Percentiles rank a stretch among this genome's conserved stretches.
Conservation (phyloP, 2,888 invertebrate genomes). For the Galerucella nymphaeae region DNA sequence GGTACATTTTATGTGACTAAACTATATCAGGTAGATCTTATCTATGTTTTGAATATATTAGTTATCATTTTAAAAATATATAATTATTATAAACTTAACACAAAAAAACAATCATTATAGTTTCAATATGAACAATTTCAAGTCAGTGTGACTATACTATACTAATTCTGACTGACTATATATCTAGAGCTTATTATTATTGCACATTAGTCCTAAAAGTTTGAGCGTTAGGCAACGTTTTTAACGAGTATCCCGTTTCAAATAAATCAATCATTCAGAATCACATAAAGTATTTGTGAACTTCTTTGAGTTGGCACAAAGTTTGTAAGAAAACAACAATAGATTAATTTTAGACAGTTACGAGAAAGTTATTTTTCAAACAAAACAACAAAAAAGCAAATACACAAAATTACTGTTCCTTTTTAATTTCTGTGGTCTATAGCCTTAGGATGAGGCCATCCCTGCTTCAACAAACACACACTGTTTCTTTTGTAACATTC, state of each 20-base stretch:
- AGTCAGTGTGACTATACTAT: slow-evolving; percentile 52
- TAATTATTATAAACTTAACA: slow-evolving; percentile 32
- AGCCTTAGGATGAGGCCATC: no score
- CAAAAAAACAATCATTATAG: slow-evolving; percentile 31
- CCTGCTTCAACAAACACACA: no score
- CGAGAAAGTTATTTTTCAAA: neutral
- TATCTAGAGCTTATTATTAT: slow-evolving; percentile 50
- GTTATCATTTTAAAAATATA: slow-evolving; percentile 21
- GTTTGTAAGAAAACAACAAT: neutral
- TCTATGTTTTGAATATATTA: slow-evolving; percentile 29
- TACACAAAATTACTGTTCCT: no score
- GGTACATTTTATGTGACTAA: slow-evolving; percentile 37
- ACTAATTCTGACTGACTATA: slow-evolving; percentile 39
- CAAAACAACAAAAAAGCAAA: no score
- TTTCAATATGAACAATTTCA: slow-evolving; percentile 42
- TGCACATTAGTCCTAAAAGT: slow-evolving; percentile 48
- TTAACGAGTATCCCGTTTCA: slow-evolving; percentile 7
- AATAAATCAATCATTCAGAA: slow-evolving; percentile 1
- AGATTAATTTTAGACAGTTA: neutral
- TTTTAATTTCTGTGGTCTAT: no score
- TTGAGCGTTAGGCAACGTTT: slow-evolving; percentile 12
- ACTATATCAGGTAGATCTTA: slow-evolving; percentile 32
- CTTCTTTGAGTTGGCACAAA: neutral
- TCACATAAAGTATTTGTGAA: neutral
- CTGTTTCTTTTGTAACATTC: no score